Percentiles rank a stretch among this genome's conserved stretches.
Evolutionary conservation across 1,140 invertebrate genomes (phyloP).

Genomic region (Drosophila mojavensis): DNA sequence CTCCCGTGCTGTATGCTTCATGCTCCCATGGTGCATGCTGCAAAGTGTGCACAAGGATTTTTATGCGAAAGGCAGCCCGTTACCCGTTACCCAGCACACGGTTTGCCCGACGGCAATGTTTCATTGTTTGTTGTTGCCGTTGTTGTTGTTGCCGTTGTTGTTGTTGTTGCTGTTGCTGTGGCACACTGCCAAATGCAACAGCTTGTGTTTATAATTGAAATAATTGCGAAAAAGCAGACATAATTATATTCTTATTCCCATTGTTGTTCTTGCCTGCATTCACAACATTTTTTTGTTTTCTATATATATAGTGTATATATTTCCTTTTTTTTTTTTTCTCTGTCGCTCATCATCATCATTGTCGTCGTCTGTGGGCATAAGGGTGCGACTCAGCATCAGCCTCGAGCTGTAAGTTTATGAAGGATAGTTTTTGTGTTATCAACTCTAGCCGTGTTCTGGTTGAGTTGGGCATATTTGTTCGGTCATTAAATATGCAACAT

Average conservation of each 20-base stretch:
- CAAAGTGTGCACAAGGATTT: constrained; percentile 55
- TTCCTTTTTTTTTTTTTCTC: constrained; percentile 4
- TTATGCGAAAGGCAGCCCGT: constrained; percentile 33
- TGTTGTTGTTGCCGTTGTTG: constrained; percentile 29
- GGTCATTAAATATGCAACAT: background rate
- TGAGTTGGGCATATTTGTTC: constrained; percentile 2
- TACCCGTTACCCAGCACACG: too few species aligned
- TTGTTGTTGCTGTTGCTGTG: constrained; percentile 38
- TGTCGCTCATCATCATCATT: constrained; percentile 41
- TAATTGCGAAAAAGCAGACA: constrained; percentile 68
- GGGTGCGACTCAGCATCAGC: constrained; percentile 18
- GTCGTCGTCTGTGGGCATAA: constrained; percentile 31
- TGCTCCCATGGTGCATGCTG: background rate
- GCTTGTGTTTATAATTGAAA: constrained; percentile 75
- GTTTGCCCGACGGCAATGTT: constrained; percentile 42
- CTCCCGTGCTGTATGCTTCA: background rate
- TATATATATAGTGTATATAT: background rate
- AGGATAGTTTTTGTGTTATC: constrained; percentile 22
- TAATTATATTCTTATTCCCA: constrained; percentile 61
- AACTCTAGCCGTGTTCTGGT: background rate
- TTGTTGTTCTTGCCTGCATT: constrained; percentile 29
- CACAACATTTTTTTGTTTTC: constrained; percentile 7
- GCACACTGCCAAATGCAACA: constrained; percentile 57
- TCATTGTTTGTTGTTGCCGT: constrained; percentile 42
- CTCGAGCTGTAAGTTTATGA: constrained; percentile 27